Percentiles rank a stretch among this genome's conserved stretches.
These are phyloP conservation scores for Caenorhabditis sinica DNA, from an alignment of 2,888 invertebrate genomes.

Conservation along the genomic window DNA sequence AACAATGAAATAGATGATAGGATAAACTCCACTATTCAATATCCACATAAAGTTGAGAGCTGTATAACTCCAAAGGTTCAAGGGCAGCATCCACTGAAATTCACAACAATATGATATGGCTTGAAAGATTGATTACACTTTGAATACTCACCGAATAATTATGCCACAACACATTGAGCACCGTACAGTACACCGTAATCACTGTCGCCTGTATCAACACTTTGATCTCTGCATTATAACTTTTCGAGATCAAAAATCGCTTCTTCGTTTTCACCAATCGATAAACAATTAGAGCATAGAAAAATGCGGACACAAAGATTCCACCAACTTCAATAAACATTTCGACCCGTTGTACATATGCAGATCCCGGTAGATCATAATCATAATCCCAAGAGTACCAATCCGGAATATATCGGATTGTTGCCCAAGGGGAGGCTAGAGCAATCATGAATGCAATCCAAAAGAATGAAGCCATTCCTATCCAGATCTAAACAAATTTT, in stretches of 20 bases:
- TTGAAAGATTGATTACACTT: neutral
- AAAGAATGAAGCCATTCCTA: constrained; percentile 57
- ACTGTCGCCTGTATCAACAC: constrained; percentile 78
- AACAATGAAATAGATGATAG: constrained; percentile 76
- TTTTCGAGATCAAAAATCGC: constrained; percentile 66
- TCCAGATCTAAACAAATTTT: constrained; percentile 69
- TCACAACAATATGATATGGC: neutral
- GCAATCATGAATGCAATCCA: constrained; percentile 70
- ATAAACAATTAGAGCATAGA: constrained; percentile 75
- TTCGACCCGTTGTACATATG: constrained; percentile 73
- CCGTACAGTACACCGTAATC: constrained; percentile 78
- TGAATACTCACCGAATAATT: constrained; percentile 69
- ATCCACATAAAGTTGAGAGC: constrained; percentile 81
- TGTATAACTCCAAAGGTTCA: constrained; percentile 72
- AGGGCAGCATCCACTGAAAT: constrained; percentile 73
- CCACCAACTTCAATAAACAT: constrained; percentile 79
- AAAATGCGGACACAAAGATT: constrained; percentile 73
- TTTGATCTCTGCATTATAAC: constrained; percentile 75
- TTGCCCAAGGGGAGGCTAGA: constrained; percentile 73
- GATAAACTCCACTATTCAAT: constrained; percentile 78
- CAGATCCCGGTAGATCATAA: constrained; percentile 57
- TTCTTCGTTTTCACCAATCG: constrained; percentile 72
- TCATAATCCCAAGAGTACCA: constrained; percentile 80
- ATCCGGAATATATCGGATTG: constrained; percentile 74
- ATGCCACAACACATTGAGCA: constrained; percentile 79